Conservation (phyloP, 2,888 invertebrate genomes). For the Chloroclystis v-ata region DNA sequence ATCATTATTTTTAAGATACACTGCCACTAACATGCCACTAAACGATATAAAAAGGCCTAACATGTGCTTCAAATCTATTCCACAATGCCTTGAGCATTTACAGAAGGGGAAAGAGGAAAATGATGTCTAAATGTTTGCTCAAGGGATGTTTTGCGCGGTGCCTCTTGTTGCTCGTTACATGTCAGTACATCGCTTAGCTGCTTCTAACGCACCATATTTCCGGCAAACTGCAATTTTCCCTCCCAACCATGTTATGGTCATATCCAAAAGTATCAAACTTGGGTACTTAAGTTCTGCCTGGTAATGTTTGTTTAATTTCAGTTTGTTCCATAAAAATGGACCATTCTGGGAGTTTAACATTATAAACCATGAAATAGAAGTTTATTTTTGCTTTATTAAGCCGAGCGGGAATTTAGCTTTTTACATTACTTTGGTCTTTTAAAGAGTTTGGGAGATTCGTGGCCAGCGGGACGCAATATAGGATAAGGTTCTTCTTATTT, state of each 20-base stretch:
- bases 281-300: slow-evolving; percentile 35
- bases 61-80: slow-evolving; percentile 5
- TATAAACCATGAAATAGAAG: background rate
- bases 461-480: too few relatives aligned
- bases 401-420: background rate
- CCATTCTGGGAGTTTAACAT: slow-evolving; percentile 2
- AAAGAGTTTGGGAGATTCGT: too few relatives aligned
- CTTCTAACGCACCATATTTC: slow-evolving; percentile 45
- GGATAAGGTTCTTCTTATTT: too few relatives aligned
- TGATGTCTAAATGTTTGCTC: slow-evolving; percentile 38
- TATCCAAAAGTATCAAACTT: slow-evolving; percentile 44
- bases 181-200: slow-evolving; percentile 49
- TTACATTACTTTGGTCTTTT: too few relatives aligned
- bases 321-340: slow-evolving; percentile 17
- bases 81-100: slow-evolving; percentile 5
- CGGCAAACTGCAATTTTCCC: slow-evolving; percentile 45
- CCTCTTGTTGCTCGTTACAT: slow-evolving; percentile 48
- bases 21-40: background rate
- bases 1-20: too few relatives aligned
- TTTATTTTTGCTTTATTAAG: background rate
- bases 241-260: slow-evolving; percentile 34
- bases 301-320: slow-evolving; percentile 20
- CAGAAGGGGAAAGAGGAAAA: slow-evolving; percentile 36
- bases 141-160: slow-evolving; percentile 39
- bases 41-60: background rate